Conservation (phyloP, 2,888 invertebrate genomes). For the Sphaerophoria rueppellii region DNA sequence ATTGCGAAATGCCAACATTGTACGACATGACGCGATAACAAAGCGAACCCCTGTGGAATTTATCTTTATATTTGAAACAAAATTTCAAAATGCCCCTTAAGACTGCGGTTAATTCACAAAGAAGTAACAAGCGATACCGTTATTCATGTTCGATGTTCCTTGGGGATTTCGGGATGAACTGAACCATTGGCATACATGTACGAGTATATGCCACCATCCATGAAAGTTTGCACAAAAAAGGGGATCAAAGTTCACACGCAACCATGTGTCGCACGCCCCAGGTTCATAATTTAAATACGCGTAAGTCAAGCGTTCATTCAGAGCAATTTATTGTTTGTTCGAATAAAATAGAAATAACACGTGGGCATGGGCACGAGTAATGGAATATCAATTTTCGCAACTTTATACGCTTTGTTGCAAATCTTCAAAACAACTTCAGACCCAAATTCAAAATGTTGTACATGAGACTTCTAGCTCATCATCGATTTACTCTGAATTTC, state of each 20-base stretch:
- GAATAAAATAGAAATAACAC: neutral
- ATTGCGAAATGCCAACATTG: slow-evolving; percentile 22
- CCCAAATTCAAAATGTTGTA: neutral
- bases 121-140: slow-evolving; percentile 48
- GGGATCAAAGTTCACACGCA: slow-evolving; percentile 66
- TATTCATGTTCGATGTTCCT: slow-evolving; percentile 38
- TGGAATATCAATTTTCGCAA: slow-evolving; percentile 37
- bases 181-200: slow-evolving; percentile 54
- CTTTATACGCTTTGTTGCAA: neutral
- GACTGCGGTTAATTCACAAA: slow-evolving; percentile 69
- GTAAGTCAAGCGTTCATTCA: slow-evolving; percentile 55
- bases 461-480: slow-evolving; percentile 20
- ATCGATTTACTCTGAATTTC: slow-evolving; percentile 55
- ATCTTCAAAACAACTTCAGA: neutral
- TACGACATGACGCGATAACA: slow-evolving; percentile 63
- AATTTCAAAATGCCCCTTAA: slow-evolving; percentile 68
- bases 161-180: slow-evolving; percentile 49
- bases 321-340: slow-evolving; percentile 29
- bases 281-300: slow-evolving; percentile 49
- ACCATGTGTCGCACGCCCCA: slow-evolving; percentile 15
- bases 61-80: slow-evolving; percentile 40
- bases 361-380: neutral
- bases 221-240: neutral
- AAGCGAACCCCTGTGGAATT: slow-evolving; percentile 47
- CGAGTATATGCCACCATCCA: neutral